Conservation (phyloP, 2,888 invertebrate genomes). For the Pterobdella sp. region DNA sequence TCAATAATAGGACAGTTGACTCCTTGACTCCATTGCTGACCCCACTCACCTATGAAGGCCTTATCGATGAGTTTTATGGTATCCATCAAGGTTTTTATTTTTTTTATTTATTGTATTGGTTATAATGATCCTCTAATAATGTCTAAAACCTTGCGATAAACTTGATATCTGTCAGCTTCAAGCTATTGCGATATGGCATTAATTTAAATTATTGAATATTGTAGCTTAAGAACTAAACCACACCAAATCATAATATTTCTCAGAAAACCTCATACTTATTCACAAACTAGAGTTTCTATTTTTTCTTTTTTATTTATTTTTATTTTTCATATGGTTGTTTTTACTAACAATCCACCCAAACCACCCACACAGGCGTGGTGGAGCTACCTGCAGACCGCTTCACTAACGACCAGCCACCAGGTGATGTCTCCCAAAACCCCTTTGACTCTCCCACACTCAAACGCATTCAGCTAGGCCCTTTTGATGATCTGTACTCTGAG, state of each 20-base stretch:
- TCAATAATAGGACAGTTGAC: conserved; percentile 85
- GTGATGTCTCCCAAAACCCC: conserved; percentile 39
- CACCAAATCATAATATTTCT: no score
- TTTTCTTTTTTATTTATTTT: no score
- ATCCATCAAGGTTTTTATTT: conserved; percentile 58
- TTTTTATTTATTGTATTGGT: not conserved
- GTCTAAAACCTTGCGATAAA: not conserved
- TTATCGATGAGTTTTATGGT: conserved; percentile 88
- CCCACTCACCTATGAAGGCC: conserved; percentile 91
- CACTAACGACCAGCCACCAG: conserved; percentile 52
- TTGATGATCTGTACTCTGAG: conserved; percentile 78
- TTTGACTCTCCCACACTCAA: conserved; percentile 51
- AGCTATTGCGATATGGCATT: no score
- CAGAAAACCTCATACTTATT: no score
- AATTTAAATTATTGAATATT: no score
- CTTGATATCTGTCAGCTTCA: no score
- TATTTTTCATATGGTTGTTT: no score
- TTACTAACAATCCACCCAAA: no score
- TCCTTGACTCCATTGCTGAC: conserved; percentile 82
- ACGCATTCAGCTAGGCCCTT: conserved; percentile 75
- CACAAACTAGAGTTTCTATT: no score
- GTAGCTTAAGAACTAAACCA: no score
- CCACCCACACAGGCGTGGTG: conserved; percentile 59
- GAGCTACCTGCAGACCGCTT: conserved; percentile 79
- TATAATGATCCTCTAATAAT: not conserved